These are phyloP conservation scores for Anthophora plumipes DNA, from an alignment of 2,888 invertebrate genomes.

Conservation along the genomic window DNA sequence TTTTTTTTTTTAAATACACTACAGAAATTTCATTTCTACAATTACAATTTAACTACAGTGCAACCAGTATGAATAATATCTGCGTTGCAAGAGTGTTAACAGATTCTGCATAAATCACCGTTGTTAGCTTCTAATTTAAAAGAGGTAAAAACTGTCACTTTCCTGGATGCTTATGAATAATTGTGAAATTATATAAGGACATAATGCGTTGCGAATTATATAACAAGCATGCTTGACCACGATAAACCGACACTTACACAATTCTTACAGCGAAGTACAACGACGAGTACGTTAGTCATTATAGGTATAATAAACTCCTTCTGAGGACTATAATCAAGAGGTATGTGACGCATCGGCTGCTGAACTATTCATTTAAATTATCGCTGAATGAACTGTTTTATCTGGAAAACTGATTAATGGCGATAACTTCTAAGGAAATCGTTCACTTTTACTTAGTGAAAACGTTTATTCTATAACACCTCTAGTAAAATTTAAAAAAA, in stretches of 20 bases:
- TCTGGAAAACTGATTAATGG: neutral
- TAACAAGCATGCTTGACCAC: slow-evolving; percentile 29
- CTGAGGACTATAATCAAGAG: slow-evolving; percentile 24
- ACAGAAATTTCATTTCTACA: neutral
- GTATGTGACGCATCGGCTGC: slow-evolving; percentile 43
- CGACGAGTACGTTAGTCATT: slow-evolving; percentile 56
- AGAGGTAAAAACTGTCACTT: slow-evolving; percentile 13
- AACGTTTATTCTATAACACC: too few relatives aligned
- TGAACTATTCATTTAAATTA: slow-evolving; percentile 14
- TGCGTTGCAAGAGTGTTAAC: neutral
- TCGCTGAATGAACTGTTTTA: neutral
- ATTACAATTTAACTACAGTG: neutral
- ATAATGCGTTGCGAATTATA: slow-evolving; percentile 43
- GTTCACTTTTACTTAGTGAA: neutral
- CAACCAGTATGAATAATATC: neutral
- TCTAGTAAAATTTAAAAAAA: neutral
- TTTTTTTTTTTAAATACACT: neutral
- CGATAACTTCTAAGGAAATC: neutral
- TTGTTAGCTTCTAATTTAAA: slow-evolving; percentile 3
- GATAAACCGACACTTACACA: slow-evolving; percentile 44
- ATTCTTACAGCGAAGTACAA: slow-evolving; percentile 23
- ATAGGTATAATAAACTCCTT: slow-evolving; percentile 50
- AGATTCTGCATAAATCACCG: neutral
- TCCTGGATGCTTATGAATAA: slow-evolving; percentile 31
- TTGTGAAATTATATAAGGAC: slow-evolving; percentile 50